Percentiles rank a stretch among this genome's conserved stretches.
These are phyloP conservation scores for Amphipyra berbera DNA, from an alignment of 2,888 invertebrate genomes.

Conservation along the genomic window DNA sequence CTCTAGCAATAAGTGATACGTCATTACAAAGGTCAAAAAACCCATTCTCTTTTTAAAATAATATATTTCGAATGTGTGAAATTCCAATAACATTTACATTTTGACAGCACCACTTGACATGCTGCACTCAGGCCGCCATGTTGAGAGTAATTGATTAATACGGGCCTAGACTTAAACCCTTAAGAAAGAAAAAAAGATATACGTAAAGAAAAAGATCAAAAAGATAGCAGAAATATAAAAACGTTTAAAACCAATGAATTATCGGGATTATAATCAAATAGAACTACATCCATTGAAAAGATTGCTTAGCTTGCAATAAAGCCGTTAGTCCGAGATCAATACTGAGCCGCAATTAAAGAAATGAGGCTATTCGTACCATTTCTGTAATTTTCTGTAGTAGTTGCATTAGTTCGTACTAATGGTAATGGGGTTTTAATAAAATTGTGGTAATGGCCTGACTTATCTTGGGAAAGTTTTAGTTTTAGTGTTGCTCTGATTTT, in stretches of 20 bases:
- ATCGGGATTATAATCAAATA: slow-evolving; percentile 35
- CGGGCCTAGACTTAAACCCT: no score
- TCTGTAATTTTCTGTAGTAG: slow-evolving; percentile 28
- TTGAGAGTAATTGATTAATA: no score
- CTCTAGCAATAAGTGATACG: no score
- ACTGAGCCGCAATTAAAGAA: slow-evolving; percentile 48
- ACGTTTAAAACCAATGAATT: slow-evolving; percentile 27
- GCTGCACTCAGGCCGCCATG: no score
- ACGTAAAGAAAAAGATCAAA: no score
- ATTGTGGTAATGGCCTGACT: slow-evolving; percentile 33
- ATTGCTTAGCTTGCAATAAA: slow-evolving; percentile 26
- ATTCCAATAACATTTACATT: no score
- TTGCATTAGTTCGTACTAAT: slow-evolving; percentile 32
- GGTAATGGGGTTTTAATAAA: slow-evolving; percentile 49
- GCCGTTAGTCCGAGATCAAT: slow-evolving; percentile 39
- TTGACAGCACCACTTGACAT: no score
- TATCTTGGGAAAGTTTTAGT: slow-evolving; percentile 25
- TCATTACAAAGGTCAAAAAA: no score
- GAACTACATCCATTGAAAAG: slow-evolving; percentile 17
- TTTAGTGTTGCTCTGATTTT: not conserved
- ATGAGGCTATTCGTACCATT: slow-evolving; percentile 39
- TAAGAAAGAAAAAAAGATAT: no score
- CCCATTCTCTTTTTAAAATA: no score
- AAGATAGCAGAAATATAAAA: not conserved
- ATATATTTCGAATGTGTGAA: no score